A percentile compares a stretch with the other conserved stretches of the same genome.
phyloP scores from a whole-genome alignment of 2,888 invertebrate genomes.

The Xanthia icteritia region DNA sequence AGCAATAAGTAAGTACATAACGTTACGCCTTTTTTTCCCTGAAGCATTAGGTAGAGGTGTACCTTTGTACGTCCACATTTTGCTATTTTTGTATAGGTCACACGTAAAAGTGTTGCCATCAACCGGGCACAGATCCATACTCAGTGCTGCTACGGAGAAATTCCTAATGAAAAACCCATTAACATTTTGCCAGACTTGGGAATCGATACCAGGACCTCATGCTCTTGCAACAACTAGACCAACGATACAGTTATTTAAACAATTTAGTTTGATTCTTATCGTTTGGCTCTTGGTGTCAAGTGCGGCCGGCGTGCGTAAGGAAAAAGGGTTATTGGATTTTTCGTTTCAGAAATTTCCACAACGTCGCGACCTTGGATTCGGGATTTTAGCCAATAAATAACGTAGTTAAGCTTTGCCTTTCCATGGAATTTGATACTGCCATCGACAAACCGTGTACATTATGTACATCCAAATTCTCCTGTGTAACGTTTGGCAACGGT shows the following conservation, averaged over 20 bases:
- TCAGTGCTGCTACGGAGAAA: neutral
- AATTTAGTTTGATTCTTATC: conserved; percentile 12
- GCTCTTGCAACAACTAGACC: too few relatives aligned
- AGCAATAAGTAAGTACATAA: conserved; percentile 92
- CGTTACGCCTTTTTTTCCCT: neutral
- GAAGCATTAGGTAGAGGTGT: neutral
- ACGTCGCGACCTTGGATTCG: conserved; percentile 3
- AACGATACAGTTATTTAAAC: neutral
- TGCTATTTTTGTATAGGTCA: neutral
- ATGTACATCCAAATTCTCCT: conserved; percentile 7
- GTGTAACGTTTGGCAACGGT: conserved; percentile 27
- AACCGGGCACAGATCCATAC: neutral
- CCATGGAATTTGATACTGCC: conserved; percentile 39
- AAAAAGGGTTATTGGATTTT: conserved; percentile 37
- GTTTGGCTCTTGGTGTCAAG: conserved; percentile 14
- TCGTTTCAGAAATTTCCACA: conserved; percentile 24
- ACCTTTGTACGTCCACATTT: neutral
- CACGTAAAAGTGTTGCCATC: neutral
- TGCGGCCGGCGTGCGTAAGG: conserved; percentile 10
- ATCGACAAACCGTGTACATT: conserved; percentile 17
- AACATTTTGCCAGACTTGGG: neutral
- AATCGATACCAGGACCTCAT: neutral
- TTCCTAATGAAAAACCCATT: neutral
- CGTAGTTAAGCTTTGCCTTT: conserved; percentile 11
- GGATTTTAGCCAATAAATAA: conserved; percentile 42